A percentile compares a stretch with the other conserved stretches of the same genome.
These are phyloP conservation scores for Drosophila sordidapex DNA, from an alignment of 2,888 invertebrate species.

Conservation along the genomic window DNA sequence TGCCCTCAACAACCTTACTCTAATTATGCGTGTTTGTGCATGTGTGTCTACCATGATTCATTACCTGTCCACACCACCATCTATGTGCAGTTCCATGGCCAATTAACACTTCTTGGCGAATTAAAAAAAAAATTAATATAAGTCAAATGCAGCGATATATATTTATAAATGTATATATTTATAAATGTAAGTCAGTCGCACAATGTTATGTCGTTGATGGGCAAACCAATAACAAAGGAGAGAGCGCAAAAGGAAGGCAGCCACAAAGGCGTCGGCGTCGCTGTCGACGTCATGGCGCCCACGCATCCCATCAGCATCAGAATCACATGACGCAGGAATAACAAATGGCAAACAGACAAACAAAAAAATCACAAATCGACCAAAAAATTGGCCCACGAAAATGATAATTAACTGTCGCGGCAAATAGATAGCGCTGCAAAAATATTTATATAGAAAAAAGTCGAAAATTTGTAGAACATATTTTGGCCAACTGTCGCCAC, in stretches of 20 bases:
- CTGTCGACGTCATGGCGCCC: conserved; percentile 74
- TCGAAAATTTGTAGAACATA: conserved; percentile 28
- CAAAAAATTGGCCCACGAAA: conserved; percentile 30
- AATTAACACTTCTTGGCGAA: conserved; percentile 42
- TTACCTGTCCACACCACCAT: background rate
- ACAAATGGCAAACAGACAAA: conserved; percentile 30
- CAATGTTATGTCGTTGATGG: conserved; percentile 44
- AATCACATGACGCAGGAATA: conserved; percentile 69
- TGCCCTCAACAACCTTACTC: conserved; percentile 10
- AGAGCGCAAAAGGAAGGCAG: conserved; percentile 30
- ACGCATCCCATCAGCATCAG: conserved; percentile 53
- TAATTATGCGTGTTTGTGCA: background rate
- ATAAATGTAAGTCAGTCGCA: conserved; percentile 4
- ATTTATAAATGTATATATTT: background rate
- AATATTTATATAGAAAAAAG: conserved; percentile 5
- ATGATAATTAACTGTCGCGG: conserved; percentile 50
- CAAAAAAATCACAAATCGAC: conserved; percentile 16
- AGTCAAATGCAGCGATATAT: conserved; percentile 15
- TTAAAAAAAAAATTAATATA: conserved; percentile 12
- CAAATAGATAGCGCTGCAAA: conserved; percentile 33
- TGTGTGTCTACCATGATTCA: conserved; percentile 26
- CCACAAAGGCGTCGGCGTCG: conserved; percentile 40
- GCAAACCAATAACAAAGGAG: conserved; percentile 4
- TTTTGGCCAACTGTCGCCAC: conserved; percentile 43
- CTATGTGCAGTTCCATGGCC: conserved; percentile 38